phyloP scores from a whole-genome alignment of 2,113 vertebrate species.

The Pithys albifrons region DNA sequence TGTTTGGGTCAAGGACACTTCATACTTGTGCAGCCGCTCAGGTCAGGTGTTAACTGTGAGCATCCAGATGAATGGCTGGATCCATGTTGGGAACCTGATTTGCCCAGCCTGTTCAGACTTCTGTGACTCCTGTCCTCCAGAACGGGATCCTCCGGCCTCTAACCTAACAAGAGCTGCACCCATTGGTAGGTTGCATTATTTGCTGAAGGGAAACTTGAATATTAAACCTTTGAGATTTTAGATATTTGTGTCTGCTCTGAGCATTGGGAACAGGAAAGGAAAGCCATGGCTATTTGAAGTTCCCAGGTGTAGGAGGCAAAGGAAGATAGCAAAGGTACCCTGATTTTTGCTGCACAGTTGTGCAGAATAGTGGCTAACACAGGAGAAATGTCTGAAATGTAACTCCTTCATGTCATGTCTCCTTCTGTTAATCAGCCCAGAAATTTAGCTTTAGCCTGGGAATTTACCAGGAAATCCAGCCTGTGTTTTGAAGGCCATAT shows the following conservation, averaged over 20 bases:
- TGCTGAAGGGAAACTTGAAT: background rate
- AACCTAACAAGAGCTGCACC: constrained; percentile 82
- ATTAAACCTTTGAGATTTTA: background rate
- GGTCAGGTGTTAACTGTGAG: constrained; percentile 87
- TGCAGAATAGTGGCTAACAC: background rate
- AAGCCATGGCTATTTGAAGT: background rate
- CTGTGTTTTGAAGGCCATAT: background rate
- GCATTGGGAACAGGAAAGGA: background rate
- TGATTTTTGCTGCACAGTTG: background rate
- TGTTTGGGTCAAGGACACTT: constrained; percentile 85
- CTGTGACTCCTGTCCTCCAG: constrained; percentile 87
- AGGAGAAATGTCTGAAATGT: background rate
- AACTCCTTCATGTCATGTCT: background rate
- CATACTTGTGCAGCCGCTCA: constrained; percentile 78
- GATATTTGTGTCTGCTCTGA: background rate
- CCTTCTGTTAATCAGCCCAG: background rate
- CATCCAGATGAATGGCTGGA: constrained; percentile 85
- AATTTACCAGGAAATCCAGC: background rate
- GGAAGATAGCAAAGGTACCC: background rate
- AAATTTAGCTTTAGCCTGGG: background rate
- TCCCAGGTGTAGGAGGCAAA: background rate
- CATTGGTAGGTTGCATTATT: constrained; percentile 77
- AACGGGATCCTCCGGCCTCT: constrained; percentile 78
- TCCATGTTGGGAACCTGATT: constrained; percentile 88
- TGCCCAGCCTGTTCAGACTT: constrained; percentile 89